Percentiles rank a stretch among this genome's conserved stretches.
Conservation (phyloP, 2,888 invertebrate species). For the Ormyrus rosae region DNA sequence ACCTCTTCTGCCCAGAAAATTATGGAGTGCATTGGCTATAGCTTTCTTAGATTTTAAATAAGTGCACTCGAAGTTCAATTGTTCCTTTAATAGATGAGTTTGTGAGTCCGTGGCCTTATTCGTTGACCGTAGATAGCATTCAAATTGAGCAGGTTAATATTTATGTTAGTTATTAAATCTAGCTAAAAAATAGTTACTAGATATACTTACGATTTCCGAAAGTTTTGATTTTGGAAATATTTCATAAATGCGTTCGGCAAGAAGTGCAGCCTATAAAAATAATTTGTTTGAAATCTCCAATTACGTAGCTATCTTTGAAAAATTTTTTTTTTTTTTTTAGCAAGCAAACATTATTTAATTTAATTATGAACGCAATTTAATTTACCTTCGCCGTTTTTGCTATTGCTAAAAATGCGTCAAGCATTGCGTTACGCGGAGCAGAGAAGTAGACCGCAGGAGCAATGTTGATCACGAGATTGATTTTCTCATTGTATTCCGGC, state of each 20-base stretch:
- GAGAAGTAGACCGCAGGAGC: slow-evolving; percentile 69
- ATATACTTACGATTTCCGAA: background rate
- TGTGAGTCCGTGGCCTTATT: no score
- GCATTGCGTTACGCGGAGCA: background rate
- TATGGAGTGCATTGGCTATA: no score
- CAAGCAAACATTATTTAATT: background rate
- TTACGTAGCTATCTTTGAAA: background rate
- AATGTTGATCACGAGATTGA: slow-evolving; percentile 67
- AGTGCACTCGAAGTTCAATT: no score
- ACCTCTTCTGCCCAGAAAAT: no score
- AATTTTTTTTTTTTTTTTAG: background rate
- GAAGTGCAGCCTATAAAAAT: background rate
- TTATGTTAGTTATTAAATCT: no score
- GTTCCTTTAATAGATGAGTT: no score
- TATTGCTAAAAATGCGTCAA: background rate
- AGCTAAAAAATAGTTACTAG: no score
- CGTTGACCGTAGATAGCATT: no score
- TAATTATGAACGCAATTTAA: background rate
- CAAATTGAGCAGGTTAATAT: no score
- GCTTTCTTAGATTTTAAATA: no score
- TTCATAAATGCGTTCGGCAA: background rate
- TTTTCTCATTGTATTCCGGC: slow-evolving; percentile 70
- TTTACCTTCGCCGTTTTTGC: background rate
- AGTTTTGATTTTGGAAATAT: slow-evolving; percentile 27
- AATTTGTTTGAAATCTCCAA: background rate